These are phyloP conservation scores for Protodeltote pygarga DNA, from an alignment of 2,888 invertebrate genomes.

Conservation along the genomic window DNA sequence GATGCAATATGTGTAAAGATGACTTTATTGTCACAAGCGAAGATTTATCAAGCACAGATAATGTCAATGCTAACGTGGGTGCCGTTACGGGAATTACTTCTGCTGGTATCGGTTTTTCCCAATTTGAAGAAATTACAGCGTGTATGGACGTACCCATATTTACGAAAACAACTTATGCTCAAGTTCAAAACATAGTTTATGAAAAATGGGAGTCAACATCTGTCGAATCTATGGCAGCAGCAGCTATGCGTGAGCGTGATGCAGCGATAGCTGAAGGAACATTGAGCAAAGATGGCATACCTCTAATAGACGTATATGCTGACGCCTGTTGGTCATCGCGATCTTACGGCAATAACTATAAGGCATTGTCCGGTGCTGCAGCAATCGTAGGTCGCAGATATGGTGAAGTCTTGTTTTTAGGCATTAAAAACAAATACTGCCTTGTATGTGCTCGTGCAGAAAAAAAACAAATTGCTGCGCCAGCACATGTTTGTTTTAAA, in stretches of 20 bases:
- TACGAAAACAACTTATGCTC: constrained; percentile 3
- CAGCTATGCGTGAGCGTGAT: constrained; percentile 22
- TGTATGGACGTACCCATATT: constrained; percentile 15
- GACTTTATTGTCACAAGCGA: constrained; percentile 1
- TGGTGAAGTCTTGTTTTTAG: constrained; percentile 23
- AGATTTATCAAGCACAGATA: neutral
- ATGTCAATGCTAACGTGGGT: constrained; percentile 2
- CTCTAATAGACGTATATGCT: constrained; percentile 21
- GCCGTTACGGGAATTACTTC: constrained; percentile 5
- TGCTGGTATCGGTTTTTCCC: constrained; percentile 9
- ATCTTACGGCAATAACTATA: constrained; percentile 30
- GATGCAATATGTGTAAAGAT: constrained; percentile 1
- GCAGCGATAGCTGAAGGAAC: constrained; percentile 21
- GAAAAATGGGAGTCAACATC: constrained; percentile 23
- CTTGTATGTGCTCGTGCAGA: constrained; percentile 10
- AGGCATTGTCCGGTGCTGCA: constrained; percentile 32
- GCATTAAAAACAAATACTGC: constrained; percentile 34
- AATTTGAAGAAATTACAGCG: constrained; percentile 12
- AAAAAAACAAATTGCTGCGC: neutral
- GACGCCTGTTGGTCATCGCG: constrained; percentile 31
- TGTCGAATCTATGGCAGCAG: constrained; percentile 19
- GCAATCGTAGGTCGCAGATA: constrained; percentile 26
- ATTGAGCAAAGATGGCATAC: constrained; percentile 22
- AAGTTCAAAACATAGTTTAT: constrained; percentile 12
- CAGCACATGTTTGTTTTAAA: constrained; percentile 2